Base-by-base conservation (phyloP, 2,888 invertebrate genomes). In the Archips crataeganus region DNA sequence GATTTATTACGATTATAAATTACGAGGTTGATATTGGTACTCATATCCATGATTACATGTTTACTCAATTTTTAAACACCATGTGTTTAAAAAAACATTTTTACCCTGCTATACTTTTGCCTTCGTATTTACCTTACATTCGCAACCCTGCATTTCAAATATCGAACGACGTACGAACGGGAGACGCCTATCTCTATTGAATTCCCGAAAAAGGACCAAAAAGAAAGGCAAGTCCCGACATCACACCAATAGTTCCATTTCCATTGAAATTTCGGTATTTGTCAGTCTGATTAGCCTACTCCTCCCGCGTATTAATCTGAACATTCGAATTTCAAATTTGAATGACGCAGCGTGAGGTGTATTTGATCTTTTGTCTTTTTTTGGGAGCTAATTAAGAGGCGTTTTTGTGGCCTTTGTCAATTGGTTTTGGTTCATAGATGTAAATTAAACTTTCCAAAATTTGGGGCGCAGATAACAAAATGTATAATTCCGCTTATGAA, bases 121-220 rank as follows among this genome's bases (percentile, higher is more conserved):
- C 8, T 47, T n/a, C 23, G 49, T 32, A 13, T 49, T 32, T 63
- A 34, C 39, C 63, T 49, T 45, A 45, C 32, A 70, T 74, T 70
- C 71, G 76, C 89, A 90, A 84, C 90, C 90, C 92, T 91, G 88
- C 81, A 85, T 85, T 88, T 86, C 84, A 84, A 89, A 92, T 89
- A 91, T 90, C 88, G 88, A 91, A 89, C 88, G 88, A 86, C 84
- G 86, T 85, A 84, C 84, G 78, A 89, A 87, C 86, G 87, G 83
- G 88, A 91, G 89, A 92, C 92, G 92, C 92, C 93, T 91, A 88
- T 90, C 86, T 91, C 90, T 89, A 94, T 94, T 92, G 92, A 94
- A 94, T 92, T 89, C 84, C 92, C 93, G 88, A 93, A 94, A 94
- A 93, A 90, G 88, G 86, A 88, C 84, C 86, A 87, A 87, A 90